Conservation (phyloP, 92 coral and sea anemone species). For the Heliopora coerulea region DNA sequence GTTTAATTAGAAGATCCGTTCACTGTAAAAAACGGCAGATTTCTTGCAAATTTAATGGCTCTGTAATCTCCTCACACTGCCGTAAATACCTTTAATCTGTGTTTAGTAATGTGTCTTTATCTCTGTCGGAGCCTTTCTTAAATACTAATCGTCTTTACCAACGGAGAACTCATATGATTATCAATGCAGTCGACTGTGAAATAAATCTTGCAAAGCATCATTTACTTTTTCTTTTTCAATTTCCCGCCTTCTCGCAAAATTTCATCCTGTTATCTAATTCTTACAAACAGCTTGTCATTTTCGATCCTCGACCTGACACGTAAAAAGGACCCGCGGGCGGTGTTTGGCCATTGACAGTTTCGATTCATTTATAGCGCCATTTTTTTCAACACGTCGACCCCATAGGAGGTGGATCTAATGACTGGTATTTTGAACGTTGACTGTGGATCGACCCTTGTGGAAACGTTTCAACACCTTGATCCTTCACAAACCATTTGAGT, state of each 20-base stretch:
- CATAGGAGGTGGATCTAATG: neutral
- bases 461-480: neutral
- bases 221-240: neutral
- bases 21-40: too few species aligned
- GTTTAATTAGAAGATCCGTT: too few species aligned
- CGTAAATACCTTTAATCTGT: slow-evolving; percentile 8
- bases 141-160: neutral
- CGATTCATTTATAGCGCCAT: neutral
- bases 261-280: neutral
- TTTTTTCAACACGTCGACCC: slow-evolving; percentile 8
- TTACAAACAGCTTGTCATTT: neutral
- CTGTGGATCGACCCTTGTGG: neutral
- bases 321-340: neutral
- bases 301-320: neutral
- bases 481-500: neutral
- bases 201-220: neutral
- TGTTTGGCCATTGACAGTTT: neutral
- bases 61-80: neutral
- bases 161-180: neutral
- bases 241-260: neutral
- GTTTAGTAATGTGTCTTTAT: slow-evolving; percentile 30
- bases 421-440: neutral
- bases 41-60: neutral
- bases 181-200: neutral
- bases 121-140: slow-evolving; percentile 34